Conservation (phyloP, 2,113 vertebrate genomes). For the Synchiropus splendidus region DNA sequence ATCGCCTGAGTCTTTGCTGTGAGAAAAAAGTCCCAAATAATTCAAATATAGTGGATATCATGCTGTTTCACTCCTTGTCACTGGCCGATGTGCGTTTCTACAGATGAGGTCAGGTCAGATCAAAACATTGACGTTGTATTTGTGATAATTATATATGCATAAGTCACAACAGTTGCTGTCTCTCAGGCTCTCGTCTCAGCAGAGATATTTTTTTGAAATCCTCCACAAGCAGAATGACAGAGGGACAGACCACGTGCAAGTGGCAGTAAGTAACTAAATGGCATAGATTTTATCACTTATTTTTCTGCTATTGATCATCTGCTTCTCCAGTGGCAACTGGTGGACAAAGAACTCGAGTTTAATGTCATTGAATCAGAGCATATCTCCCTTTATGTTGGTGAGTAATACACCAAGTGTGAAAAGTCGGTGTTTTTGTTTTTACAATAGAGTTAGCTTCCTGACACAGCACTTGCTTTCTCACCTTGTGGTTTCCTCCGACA, state of each 20-base stretch:
- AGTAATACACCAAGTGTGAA: constrained; percentile 43
- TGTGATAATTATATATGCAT: too few species aligned
- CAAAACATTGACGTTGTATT: too few species aligned
- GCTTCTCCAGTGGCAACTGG: constrained; percentile 76
- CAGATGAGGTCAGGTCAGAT: too few species aligned
- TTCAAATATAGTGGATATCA: too few species aligned
- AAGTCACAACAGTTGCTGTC: constrained; percentile 5
- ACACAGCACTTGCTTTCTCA: neutral
- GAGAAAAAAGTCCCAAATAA: too few species aligned
- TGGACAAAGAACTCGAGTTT: constrained; percentile 64
- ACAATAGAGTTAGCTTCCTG: too few species aligned
- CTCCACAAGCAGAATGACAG: constrained; percentile 82
- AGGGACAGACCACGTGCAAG: constrained; percentile 86
- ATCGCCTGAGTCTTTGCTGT: too few species aligned
- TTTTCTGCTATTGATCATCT: constrained; percentile 16
- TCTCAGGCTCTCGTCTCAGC: constrained; percentile 68
- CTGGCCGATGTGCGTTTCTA: too few species aligned
- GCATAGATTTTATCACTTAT: neutral
- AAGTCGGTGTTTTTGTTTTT: constrained; percentile 7
- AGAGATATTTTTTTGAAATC: constrained; percentile 88
- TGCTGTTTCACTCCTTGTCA: too few species aligned
- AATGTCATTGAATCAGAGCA: constrained; percentile 72
- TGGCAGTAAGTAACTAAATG: constrained; percentile 74
- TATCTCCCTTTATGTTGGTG: constrained; percentile 86
- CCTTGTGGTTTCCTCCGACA: constrained; percentile 33